Evolutionary conservation across 2,797 vertebrate genomes (phyloP).

Genomic region (Chiloscyllium punctatum): DNA sequence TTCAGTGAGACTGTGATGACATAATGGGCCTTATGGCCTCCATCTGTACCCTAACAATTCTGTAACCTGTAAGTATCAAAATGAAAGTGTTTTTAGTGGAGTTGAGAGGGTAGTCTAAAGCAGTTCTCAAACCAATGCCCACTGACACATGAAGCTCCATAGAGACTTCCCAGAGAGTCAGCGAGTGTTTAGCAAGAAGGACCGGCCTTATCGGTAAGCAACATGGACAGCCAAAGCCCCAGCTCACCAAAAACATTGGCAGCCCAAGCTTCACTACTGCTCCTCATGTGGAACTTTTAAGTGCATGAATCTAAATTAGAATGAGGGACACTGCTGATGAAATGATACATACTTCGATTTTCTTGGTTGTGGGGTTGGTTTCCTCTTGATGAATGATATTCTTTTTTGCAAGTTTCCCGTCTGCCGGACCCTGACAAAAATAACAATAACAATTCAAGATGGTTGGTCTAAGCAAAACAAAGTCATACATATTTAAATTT

Average conservation of each 20-base stretch:
- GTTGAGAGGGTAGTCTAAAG: background rate
- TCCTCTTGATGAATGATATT: slow-evolving; percentile 51
- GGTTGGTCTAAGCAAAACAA: background rate
- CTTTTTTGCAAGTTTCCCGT: slow-evolving; percentile 45
- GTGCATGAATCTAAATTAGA: background rate
- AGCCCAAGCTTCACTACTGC: background rate
- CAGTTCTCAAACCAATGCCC: too few relatives aligned
- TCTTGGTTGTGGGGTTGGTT: slow-evolving; percentile 59
- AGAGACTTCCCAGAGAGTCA: background rate
- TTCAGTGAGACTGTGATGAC: too few relatives aligned
- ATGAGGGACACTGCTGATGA: background rate
- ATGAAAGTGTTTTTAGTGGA: background rate
- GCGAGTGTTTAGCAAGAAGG: background rate
- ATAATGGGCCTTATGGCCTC: too few relatives aligned
- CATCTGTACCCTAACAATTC: too few relatives aligned
- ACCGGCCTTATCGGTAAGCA: background rate
- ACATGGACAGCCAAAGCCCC: too few relatives aligned
- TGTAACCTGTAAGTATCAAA: background rate
- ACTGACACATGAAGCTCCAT: background rate
- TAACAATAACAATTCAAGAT: slow-evolving; percentile 22
- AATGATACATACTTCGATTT: slow-evolving; percentile 71
- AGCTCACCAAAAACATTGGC: background rate
- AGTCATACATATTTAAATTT: background rate
- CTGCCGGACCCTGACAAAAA: slow-evolving; percentile 58
- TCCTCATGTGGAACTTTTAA: background rate